phyloP scores from a whole-genome alignment of 92 coral and sea anemone genomes.

The Nematostella vectensis region DNA sequence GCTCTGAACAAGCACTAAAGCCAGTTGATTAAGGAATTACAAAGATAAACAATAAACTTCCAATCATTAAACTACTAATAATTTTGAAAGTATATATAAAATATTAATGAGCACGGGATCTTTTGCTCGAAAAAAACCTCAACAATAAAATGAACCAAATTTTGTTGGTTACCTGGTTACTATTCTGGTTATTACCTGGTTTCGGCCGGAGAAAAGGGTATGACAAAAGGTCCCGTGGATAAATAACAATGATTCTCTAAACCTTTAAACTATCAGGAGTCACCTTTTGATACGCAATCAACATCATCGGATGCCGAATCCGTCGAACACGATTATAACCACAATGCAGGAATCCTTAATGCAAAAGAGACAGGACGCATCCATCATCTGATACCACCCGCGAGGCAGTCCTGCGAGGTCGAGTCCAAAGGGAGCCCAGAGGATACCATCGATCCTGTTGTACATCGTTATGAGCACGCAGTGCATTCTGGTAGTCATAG shows the following conservation, averaged over 20 bases:
- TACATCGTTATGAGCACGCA: constrained; percentile 15
- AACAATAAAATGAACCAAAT: too few species aligned
- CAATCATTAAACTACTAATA: too few species aligned
- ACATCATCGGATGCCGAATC: constrained; percentile 28
- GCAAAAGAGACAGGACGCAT: constrained; percentile 68
- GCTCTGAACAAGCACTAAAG: too few species aligned
- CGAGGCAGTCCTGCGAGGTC: constrained; percentile 76
- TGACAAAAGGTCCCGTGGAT: too few species aligned
- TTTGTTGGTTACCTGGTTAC: too few species aligned
- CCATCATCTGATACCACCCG: constrained; percentile 72
- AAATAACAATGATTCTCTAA: background rate
- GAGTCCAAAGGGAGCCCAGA: constrained; percentile 34
- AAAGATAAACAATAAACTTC: too few species aligned
- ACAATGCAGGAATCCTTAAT: constrained; percentile 75
- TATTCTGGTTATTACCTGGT: too few species aligned
- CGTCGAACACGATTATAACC: constrained; percentile 61
- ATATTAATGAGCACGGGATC: too few species aligned
- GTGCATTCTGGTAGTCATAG: background rate
- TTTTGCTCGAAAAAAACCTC: too few species aligned
- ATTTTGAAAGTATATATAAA: too few species aligned
- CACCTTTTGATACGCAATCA: constrained; percentile 37
- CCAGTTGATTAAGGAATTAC: too few species aligned
- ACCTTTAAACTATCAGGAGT: constrained; percentile 48
- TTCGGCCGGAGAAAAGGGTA: too few species aligned
- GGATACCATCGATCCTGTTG: constrained; percentile 23